These are phyloP conservation scores for Acanthisitta chloris DNA, from an alignment of 2,113 vertebrate species.

Conservation along the genomic window DNA sequence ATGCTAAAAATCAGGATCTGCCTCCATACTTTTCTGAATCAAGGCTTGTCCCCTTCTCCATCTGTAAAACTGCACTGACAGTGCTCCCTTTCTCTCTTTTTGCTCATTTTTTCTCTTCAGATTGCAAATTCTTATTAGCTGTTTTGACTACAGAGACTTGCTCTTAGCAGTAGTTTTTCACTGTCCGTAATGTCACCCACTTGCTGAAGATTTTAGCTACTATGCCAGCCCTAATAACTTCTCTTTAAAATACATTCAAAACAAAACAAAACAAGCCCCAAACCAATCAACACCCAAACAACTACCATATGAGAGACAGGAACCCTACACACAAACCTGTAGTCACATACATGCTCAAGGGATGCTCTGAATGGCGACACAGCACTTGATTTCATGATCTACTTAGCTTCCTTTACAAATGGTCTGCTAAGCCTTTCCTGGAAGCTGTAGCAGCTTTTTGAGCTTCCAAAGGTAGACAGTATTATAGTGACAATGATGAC, in stretches of 20 bases:
- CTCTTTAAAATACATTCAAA: background rate
- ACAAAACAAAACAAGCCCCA: background rate
- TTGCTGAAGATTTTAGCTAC: background rate
- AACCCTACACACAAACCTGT: background rate
- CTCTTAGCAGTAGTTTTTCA: background rate
- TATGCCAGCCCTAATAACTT: background rate
- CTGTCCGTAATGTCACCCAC: background rate
- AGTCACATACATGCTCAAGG: background rate
- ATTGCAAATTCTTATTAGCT: background rate
- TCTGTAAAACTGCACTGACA: background rate
- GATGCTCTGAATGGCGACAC: background rate
- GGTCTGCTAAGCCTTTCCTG: background rate
- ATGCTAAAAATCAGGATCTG: conserved; percentile 18
- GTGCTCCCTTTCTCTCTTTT: background rate
- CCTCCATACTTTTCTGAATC: conserved; percentile 13
- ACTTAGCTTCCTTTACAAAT: background rate
- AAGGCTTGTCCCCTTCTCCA: background rate
- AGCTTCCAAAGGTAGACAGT: background rate
- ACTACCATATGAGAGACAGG: background rate
- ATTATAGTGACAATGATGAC: background rate
- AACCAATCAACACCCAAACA: background rate
- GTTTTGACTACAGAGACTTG: background rate
- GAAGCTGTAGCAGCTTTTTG: background rate
- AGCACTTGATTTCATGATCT: background rate
- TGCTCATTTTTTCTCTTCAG: background rate